Evolutionary conservation across 2,797 vertebrate species (phyloP).

Genomic region (Spheniscus humboldti): DNA sequence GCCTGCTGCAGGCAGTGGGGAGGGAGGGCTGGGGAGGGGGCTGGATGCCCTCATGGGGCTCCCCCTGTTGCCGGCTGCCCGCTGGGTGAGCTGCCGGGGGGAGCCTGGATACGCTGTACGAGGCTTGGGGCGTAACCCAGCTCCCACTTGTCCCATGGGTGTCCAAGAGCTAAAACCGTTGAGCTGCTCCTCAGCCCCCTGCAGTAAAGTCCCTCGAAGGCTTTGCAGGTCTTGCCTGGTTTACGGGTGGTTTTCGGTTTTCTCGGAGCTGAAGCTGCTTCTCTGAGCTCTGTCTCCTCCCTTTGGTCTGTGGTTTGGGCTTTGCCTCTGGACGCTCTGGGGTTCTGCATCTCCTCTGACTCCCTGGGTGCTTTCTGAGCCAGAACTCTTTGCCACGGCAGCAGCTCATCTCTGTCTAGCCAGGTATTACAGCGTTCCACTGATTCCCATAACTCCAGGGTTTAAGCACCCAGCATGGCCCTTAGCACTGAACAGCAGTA

Average conservation of each 20-base stretch:
- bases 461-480: not conserved
- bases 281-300: not conserved
- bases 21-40: not conserved
- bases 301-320: not conserved
- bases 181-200: not conserved
- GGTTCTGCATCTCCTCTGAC: not conserved
- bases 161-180: not conserved
- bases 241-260: not conserved
- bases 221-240: not conserved
- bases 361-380: not conserved
- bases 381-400: not conserved
- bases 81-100: not conserved
- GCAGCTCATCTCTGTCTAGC: not conserved
- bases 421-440: not conserved
- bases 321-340: not conserved
- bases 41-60: accelerated
- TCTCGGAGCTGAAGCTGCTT: not conserved
- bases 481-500: not conserved
- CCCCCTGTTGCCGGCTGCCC: no score
- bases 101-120: accelerated
- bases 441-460: not conserved
- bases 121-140: not conserved
- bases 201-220: not conserved
- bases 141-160: not conserved
- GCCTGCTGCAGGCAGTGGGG: not conserved